Conservation (phyloP, 1,140 invertebrate species). For the Zaprionus inermis region DNA sequence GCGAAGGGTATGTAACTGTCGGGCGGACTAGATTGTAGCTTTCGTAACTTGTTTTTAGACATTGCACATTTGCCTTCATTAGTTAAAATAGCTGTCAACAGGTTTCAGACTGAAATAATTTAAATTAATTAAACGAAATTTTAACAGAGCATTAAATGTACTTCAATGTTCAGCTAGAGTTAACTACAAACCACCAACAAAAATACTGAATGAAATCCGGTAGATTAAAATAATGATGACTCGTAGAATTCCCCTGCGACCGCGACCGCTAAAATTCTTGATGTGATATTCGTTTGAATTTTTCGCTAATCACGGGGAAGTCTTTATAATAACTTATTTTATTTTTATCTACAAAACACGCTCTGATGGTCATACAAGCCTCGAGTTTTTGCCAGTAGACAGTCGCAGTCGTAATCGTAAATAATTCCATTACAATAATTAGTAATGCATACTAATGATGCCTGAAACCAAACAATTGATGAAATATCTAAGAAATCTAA, state of each 20-base stretch:
- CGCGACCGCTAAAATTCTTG: constrained; percentile 4
- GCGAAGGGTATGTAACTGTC: too few species aligned
- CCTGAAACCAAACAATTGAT: constrained; percentile 20
- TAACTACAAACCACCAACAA: constrained; percentile 23
- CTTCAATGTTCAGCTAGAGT: constrained; percentile 10
- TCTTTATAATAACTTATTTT: constrained; percentile 21
- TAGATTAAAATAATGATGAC: constrained; percentile 12
- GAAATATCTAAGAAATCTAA: constrained; percentile 33
- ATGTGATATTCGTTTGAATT: constrained; percentile 18
- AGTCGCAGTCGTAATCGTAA: constrained; percentile 60
- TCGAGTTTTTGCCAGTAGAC: neutral
- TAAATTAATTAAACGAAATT: neutral
- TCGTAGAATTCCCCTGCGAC: neutral
- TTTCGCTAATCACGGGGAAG: constrained; percentile 20
- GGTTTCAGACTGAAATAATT: constrained; percentile 17
- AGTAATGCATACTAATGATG: constrained; percentile 70
- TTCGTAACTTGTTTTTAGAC: neutral
- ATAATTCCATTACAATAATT: constrained; percentile 78
- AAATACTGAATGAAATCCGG: constrained; percentile 12
- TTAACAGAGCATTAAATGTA: constrained; percentile 22
- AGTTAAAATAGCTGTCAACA: constrained; percentile 19
- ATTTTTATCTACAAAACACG: constrained; percentile 39
- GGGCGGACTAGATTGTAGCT: neutral
- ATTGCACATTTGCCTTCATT: neutral
- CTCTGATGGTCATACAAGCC: constrained; percentile 45